Base-by-base conservation (phyloP, 2,797 vertebrate species). In the Margarornis squamiger region DNA sequence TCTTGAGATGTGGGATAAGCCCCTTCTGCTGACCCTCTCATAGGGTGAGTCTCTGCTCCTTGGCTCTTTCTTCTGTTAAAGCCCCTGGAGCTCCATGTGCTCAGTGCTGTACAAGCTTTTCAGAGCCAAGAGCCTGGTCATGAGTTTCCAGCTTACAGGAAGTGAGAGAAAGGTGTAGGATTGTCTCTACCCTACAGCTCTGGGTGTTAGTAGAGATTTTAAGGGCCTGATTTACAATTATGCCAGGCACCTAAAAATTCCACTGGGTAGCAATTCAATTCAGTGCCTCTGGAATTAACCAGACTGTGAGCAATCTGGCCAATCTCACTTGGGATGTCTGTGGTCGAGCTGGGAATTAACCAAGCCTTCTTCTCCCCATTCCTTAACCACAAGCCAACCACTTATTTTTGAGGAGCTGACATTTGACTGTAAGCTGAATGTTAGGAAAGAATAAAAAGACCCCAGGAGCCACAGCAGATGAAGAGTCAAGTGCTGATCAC, bases 401-500 rank as follows among this genome's bases (percentile, higher is more conserved):
- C 48, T 81, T 62, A 59, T 71, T 74, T 95, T 83, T 88, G 76
- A 93, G 93, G 26, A 73, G 62, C 63, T 95, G 92, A 88, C 58
- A 68, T 93, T 94, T 74, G 67, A 67, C 90, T 83, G 62, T 32
- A 39, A 93, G 61, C 52, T 91, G 71, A 74, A 62, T 41, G 81
- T 67, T 91, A 4, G 1, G 68, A 79, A 89, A 54, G 75, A 93
- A 59, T 57, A 61, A 78, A 87, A 77, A 77, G 85, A 86, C 73
- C 52, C 61, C 57, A 58, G 72, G 87, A 94, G 72, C 65, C 89
- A 46, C 68, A 91, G 78, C 85, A 91, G 72, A 62, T 61, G 82
- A 94, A 86, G 81, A 88, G 72, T 77, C 91, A 89, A 86, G 81
- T 32, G 46, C 81, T 93, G 81, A 89, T 91, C 90, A 92, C 54